These are phyloP conservation scores for Keiferia lycopersicella DNA, from an alignment of 2,888 invertebrate genomes.

Conservation along the genomic window DNA sequence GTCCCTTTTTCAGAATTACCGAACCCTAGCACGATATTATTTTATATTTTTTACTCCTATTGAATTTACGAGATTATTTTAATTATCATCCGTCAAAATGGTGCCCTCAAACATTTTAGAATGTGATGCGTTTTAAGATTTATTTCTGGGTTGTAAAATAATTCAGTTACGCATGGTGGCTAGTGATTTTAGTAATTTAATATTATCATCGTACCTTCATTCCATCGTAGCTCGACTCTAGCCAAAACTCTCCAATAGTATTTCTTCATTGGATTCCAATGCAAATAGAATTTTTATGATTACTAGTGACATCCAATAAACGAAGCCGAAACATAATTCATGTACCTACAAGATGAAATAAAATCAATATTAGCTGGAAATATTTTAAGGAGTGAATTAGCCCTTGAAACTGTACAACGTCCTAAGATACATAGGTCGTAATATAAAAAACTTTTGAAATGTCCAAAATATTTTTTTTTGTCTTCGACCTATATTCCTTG, in stretches of 20 bases:
- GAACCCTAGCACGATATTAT: slow-evolving; percentile 39
- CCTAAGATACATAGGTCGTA: too few relatives aligned
- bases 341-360: too few relatives aligned
- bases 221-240: slow-evolving; percentile 26
- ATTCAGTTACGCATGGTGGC: slow-evolving; percentile 40
- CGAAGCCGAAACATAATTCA: neutral
- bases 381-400: too few relatives aligned
- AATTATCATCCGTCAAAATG: neutral
- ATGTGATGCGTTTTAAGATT: slow-evolving; percentile 25
- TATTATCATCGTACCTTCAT: slow-evolving; percentile 20
- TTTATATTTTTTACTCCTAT: slow-evolving; percentile 5
- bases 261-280: slow-evolving; percentile 47
- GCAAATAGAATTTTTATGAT: slow-evolving; percentile 14
- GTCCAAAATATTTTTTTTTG: too few relatives aligned
- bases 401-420: too few relatives aligned
- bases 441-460: too few relatives aligned
- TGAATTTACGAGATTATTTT: neutral
- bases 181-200: slow-evolving; percentile 32
- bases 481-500: too few relatives aligned
- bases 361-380: too few relatives aligned
- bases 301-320: neutral
- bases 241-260: slow-evolving; percentile 68
- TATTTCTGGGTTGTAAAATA: slow-evolving; percentile 14
- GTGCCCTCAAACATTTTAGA: neutral
- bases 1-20: slow-evolving; percentile 35